Conservation (phyloP, 2,888 invertebrate species). For the Microplitis deprimator region DNA sequence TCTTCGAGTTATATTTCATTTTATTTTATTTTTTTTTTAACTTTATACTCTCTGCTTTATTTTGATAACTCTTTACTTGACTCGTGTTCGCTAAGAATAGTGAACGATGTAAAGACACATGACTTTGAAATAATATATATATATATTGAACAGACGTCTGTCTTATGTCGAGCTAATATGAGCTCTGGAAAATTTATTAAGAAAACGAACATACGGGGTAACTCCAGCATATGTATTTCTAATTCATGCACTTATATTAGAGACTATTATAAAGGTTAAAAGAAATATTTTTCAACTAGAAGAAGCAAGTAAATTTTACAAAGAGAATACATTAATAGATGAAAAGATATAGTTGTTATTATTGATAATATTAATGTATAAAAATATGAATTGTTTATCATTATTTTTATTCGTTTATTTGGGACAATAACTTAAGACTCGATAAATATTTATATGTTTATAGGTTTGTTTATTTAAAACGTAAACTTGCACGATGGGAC, state of each 20-base stretch:
- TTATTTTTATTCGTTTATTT: background rate
- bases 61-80: background rate
- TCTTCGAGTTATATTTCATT: conserved; percentile 19
- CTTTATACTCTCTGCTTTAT: background rate
- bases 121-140: background rate
- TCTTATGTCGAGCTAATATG: no score
- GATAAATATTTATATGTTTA: background rate
- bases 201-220: no score
- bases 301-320: no score
- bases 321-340: no score
- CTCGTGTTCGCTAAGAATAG: background rate
- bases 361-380: no score
- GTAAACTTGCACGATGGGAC: conserved; percentile 32
- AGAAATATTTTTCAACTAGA: no score
- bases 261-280: no score
- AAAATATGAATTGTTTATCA: background rate
- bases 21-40: background rate
- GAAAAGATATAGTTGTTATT: no score
- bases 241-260: no score
- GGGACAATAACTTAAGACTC: background rate
- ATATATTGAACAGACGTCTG: background rate
- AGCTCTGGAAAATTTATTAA: no score
- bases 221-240: no score
- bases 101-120: background rate
- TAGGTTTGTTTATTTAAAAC: conserved; percentile 7